A percentile compares a stretch with the other conserved stretches of the same genome.
These are phyloP conservation scores for Suillia variegata DNA, from an alignment of 2,888 invertebrate genomes.

Conservation along the genomic window DNA sequence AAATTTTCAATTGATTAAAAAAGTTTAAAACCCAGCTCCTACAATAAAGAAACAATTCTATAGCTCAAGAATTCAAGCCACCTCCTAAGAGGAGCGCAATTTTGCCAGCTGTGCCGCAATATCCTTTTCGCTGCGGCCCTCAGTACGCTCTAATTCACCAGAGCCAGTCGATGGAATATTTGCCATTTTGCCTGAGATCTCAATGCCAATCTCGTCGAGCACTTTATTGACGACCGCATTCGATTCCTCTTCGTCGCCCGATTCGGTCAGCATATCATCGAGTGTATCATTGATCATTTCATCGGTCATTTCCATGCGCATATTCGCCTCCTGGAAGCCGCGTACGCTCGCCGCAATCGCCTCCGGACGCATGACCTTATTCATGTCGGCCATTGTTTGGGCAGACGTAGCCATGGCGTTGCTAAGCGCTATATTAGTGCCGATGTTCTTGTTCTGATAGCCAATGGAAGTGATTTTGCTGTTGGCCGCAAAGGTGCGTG, in stretches of 20 bases:
- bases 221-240: constrained; percentile 88
- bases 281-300: constrained; percentile 93
- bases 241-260: constrained; percentile 88
- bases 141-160: constrained; percentile 65
- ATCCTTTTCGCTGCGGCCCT: constrained; percentile 69
- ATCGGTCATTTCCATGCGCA: constrained; percentile 94
- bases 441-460: constrained; percentile 87
- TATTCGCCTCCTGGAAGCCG: constrained; percentile 81
- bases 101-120: constrained; percentile 75
- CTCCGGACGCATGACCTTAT: constrained; percentile 84
- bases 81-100: constrained; percentile 63
- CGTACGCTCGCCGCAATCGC: constrained; percentile 81
- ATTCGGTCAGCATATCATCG: constrained; percentile 86
- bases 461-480: constrained; percentile 81
- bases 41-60: too few species aligned
- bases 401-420: constrained; percentile 88
- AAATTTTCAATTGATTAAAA: too few species aligned
- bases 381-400: constrained; percentile 88
- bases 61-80: too few species aligned
- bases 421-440: constrained; percentile 84
- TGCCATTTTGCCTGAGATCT: constrained; percentile 84
- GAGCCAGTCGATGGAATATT: constrained; percentile 68
- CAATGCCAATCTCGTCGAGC: constrained; percentile 96
- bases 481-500: constrained; percentile 78
- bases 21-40: too few species aligned